Evolutionary conservation across 2,113 vertebrate genomes (phyloP).

Genomic region (Clarias batrachus): DNA sequence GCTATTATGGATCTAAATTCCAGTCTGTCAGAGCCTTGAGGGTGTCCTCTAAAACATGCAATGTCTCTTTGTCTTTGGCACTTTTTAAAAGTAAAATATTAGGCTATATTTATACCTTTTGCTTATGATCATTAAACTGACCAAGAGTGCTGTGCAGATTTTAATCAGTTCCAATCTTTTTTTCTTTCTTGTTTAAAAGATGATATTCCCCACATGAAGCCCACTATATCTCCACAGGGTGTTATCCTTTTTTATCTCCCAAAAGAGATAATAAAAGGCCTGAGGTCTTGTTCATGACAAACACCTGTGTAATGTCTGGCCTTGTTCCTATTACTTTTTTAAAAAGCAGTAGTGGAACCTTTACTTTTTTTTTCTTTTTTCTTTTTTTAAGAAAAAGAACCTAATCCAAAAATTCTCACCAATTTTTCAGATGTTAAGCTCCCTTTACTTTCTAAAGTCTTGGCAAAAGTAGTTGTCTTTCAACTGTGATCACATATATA

Average conservation of each 20-base stretch:
- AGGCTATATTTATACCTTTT: not conserved
- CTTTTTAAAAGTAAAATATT: not conserved
- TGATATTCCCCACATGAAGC: slow-evolving; percentile 6
- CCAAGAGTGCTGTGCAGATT: not conserved
- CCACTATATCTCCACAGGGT: not conserved
- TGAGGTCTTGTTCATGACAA: not conserved
- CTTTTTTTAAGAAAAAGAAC: not conserved
- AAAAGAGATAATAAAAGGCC: slow-evolving; percentile 1
- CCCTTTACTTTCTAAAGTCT: not conserved
- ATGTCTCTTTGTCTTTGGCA: not conserved
- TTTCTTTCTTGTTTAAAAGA: slow-evolving; percentile 5
- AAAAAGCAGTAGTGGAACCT: not conserved
- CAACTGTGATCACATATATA: not conserved
- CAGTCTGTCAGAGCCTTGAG: not conserved
- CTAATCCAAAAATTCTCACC: not conserved
- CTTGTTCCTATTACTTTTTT: not conserved
- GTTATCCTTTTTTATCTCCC: slow-evolving; percentile 3
- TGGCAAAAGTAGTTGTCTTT: not conserved
- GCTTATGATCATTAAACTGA: not conserved
- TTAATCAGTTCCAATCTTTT: slow-evolving; percentile 11
- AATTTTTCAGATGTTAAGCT: not conserved
- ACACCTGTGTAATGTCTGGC: not conserved
- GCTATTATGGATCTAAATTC: not conserved
- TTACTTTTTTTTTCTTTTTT: too few relatives aligned
- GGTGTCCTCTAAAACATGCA: not conserved